Conservation (phyloP, 1,140 invertebrate genomes). For the Stenopsyche tienmushanensis region DNA sequence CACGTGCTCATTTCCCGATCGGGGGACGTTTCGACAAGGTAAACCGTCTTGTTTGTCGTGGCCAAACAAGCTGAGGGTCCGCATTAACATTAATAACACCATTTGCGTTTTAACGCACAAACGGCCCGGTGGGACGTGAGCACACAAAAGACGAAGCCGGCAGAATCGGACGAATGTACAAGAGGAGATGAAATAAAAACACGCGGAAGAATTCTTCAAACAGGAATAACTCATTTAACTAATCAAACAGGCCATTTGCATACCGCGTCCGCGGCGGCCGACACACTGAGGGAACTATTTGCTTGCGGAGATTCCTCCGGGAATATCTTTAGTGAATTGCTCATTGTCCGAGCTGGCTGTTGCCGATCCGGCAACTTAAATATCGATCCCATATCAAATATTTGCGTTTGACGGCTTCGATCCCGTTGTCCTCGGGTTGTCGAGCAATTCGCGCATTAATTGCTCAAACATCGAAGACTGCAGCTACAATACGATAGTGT, state of each 20-base stretch:
- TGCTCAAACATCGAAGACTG: neutral
- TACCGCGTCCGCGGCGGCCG: conserved; percentile 9
- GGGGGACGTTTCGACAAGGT: neutral
- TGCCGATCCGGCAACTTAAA: neutral
- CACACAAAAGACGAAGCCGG: conserved; percentile 9
- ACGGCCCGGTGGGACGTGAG: conserved; percentile 15
- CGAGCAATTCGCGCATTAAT: no score
- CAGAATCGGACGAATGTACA: conserved; percentile 1
- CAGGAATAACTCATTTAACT: conserved; percentile 32
- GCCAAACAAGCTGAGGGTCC: conserved; percentile 28
- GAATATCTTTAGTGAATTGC: neutral
- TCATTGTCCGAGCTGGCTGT: conserved; percentile 14
- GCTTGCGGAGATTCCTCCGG: conserved; percentile 6
- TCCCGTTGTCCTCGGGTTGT: no score
- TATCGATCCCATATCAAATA: no score
- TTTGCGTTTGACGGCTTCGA: no score
- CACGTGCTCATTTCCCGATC: neutral
- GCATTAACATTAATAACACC: conserved; percentile 31
- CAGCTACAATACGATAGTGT: neutral
- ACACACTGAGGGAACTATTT: neutral
- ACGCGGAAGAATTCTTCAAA: neutral
- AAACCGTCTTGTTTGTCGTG: conserved; percentile 16
- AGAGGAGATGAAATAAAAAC: neutral
- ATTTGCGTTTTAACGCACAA: conserved; percentile 36
- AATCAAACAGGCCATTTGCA: conserved; percentile 28